These are phyloP conservation scores for Willowsia nigromaculata DNA, from an alignment of 2,888 invertebrate genomes.

Conservation along the genomic window DNA sequence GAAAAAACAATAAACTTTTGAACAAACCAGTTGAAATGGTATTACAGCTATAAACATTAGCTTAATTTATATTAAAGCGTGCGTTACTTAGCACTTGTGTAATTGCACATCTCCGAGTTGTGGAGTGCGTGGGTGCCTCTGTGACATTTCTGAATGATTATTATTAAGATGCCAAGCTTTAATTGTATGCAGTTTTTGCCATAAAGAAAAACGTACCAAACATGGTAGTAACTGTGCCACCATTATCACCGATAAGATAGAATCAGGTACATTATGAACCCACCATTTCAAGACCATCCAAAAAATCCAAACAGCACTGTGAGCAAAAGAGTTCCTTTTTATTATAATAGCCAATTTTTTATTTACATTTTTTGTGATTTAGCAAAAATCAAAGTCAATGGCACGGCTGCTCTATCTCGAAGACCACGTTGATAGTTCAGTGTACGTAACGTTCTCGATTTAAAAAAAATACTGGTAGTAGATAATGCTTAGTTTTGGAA, in stretches of 20 bases:
- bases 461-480: slow-evolving; percentile 2
- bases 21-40: neutral
- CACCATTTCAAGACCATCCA: neutral
- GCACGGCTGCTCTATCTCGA: neutral
- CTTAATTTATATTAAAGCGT: neutral
- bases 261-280: neutral
- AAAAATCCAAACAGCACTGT: neutral
- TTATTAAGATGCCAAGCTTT: neutral
- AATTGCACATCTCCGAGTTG: neutral
- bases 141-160: slow-evolving; percentile 10
- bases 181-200: slow-evolving; percentile 26
- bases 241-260: neutral
- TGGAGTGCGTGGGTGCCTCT: slow-evolving; percentile 28
- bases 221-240: neutral
- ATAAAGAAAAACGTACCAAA: slow-evolving; percentile 47
- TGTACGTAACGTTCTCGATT: slow-evolving; percentile 5
- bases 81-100: neutral
- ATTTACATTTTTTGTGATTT: neutral
- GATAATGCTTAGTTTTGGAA: neutral
- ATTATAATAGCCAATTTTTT: neutral
- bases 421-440: neutral
- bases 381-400: slow-evolving; percentile 17
- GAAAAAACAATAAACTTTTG: slow-evolving; percentile 3
- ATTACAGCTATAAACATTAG: neutral
- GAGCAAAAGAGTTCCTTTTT: neutral